Evolutionary conservation across 2,797 vertebrate genomes (phyloP).

Genomic region (Rhadinocentrus ornatus): DNA sequence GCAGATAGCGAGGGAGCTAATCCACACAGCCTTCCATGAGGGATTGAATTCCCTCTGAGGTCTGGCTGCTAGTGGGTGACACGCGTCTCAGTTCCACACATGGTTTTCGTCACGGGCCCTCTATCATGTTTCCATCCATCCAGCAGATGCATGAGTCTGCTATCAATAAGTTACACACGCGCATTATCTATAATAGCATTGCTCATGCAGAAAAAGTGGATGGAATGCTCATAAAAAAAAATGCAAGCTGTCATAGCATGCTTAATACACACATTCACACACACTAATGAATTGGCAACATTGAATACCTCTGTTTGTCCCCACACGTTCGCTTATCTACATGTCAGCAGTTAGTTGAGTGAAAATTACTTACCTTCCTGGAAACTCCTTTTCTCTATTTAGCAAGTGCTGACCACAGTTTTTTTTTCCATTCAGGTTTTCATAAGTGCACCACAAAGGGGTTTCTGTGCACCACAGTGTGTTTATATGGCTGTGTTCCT

Average conservation of each 20-base stretch:
- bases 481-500: slow-evolving; percentile 49
- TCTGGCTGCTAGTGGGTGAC: slow-evolving; percentile 43
- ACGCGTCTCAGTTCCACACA: slow-evolving; percentile 44
- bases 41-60: slow-evolving; percentile 70
- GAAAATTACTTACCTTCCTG: slow-evolving; percentile 34
- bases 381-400: slow-evolving; percentile 42
- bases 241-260: slow-evolving; percentile 35
- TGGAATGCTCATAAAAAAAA: slow-evolving; percentile 36
- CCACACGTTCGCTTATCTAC: slow-evolving; percentile 29
- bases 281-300: slow-evolving; percentile 17
- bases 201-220: slow-evolving; percentile 37
- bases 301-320: not conserved
- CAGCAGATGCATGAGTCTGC: slow-evolving; percentile 23
- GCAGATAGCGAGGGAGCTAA: slow-evolving; percentile 72
- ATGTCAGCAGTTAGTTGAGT: slow-evolving; percentile 31
- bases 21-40: slow-evolving; percentile 55
- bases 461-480: slow-evolving; percentile 12
- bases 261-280: slow-evolving; percentile 7
- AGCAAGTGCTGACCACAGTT: slow-evolving; percentile 38
- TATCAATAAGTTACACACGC: slow-evolving; percentile 19
- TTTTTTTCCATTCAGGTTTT: slow-evolving; percentile 15
- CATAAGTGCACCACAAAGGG: slow-evolving; percentile 15
- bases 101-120: slow-evolving; percentile 38
- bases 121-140: slow-evolving; percentile 43
- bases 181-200: slow-evolving; percentile 53